Percentiles rank a stretch among this genome's conserved stretches.
These are phyloP conservation scores for Chanos chanos DNA, from an alignment of 2,797 vertebrate species.

Conservation along the genomic window DNA sequence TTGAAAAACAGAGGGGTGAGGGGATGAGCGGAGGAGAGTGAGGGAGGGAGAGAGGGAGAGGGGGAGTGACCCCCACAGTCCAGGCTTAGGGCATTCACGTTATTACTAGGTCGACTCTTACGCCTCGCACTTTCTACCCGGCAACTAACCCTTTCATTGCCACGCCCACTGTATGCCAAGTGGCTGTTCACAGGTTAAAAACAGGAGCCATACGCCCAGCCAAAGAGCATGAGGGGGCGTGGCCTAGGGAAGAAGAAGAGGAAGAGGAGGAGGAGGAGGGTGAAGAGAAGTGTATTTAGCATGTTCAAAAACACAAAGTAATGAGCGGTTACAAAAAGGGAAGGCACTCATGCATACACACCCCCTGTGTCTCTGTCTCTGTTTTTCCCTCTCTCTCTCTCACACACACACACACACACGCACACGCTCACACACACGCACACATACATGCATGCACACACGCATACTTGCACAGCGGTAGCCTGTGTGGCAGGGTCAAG, in stretches of 20 bases:
- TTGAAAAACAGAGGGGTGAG: too few species aligned
- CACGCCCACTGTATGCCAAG: conserved; percentile 45
- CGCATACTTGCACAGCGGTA: neutral
- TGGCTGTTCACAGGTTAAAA: conserved; percentile 53
- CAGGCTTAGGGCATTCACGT: too few species aligned
- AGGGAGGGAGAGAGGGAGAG: conserved; percentile 12
- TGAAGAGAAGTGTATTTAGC: conserved; percentile 58
- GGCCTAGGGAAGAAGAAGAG: conserved; percentile 22
- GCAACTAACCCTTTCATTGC: conserved; percentile 53
- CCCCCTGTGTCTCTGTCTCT: conserved; percentile 1
- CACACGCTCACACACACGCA: too few species aligned
- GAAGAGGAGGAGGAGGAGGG: conserved; percentile 25
- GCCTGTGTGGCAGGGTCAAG: conserved; percentile 14
- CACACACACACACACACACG: conserved; percentile 6
- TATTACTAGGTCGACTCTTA: too few species aligned
- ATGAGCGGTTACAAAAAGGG: conserved; percentile 52
- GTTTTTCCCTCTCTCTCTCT: neutral
- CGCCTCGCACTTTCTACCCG: conserved; percentile 57
- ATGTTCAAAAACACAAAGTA: conserved; percentile 66
- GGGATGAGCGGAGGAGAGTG: conserved; percentile 15
- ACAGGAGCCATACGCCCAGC: conserved; percentile 40
- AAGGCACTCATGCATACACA: conserved; percentile 41
- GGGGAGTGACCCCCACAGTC: too few species aligned
- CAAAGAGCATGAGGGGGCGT: conserved; percentile 18
- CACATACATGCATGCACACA: conserved; percentile 7